phyloP scores from a whole-genome alignment of 2,888 invertebrate genomes.

The Phasia obesa region DNA sequence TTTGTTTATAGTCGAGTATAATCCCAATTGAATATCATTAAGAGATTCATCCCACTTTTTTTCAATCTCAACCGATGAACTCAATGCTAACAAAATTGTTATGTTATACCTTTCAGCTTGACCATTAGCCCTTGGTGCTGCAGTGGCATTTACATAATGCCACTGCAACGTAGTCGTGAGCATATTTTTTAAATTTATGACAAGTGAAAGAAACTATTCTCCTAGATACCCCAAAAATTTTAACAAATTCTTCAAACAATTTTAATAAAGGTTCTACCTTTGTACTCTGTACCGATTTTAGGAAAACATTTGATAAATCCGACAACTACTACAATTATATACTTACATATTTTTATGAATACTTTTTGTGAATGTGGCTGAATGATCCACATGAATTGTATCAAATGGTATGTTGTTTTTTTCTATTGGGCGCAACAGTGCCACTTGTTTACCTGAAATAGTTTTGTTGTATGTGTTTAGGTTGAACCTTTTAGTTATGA shows the following conservation, averaged over 20 bases:
- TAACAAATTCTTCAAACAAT: no score
- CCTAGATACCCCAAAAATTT: no score
- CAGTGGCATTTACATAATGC: no score
- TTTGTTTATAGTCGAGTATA: conserved; percentile 9
- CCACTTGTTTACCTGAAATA: conserved; percentile 7
- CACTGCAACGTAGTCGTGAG: no score
- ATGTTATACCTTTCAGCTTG: conserved; percentile 3
- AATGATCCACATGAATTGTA: conserved; percentile 12
- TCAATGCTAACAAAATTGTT: neutral
- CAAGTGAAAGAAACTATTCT: no score
- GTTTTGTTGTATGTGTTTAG: no score
- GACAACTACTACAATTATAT: no score
- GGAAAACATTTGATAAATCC: no score
- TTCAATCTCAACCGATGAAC: conserved; percentile 7
- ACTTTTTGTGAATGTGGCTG: neutral
- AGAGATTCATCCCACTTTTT: conserved; percentile 5
- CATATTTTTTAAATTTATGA: no score
- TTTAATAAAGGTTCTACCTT: no score
- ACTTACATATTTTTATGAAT: neutral
- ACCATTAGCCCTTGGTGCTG: neutral
- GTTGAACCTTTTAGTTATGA: no score
- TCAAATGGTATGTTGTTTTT: conserved; percentile 5
- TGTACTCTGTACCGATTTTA: no score
- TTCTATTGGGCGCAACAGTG: conserved; percentile 4
- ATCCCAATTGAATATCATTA: conserved; percentile 14